Base-by-base conservation (phyloP, 2,797 vertebrate genomes). In the Malurus splendens region DNA sequence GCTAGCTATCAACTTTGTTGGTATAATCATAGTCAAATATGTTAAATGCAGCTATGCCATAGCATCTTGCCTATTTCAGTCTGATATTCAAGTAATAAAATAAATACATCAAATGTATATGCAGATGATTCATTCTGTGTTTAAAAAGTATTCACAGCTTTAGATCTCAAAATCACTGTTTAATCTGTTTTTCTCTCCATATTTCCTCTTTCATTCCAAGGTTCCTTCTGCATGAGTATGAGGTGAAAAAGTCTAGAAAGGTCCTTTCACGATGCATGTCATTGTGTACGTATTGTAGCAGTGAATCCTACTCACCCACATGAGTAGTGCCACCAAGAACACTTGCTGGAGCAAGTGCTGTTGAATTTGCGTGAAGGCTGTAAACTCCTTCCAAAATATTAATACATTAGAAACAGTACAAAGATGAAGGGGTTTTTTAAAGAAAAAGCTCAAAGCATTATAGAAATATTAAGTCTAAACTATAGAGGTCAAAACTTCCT, bases 111-210 rank as follows among this genome's bases (percentile, higher is more conserved):
- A 93, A 96, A 95, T 59, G 81, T 92, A 95, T 68, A 93, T 93
- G 75, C 75, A 87, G 71, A 81, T 83, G 76, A 94, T 23, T 95
- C 86, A 93, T 82, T 95, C 90, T 94, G 79, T 90, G 85, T 93
- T 95, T 96, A 95, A 96, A 96, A 95, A 90, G 32, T 90, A 60
- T 94, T 94, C 92, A 91, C 85, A 95, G 80, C 92, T 96, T 96
- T 92, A 86, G 78, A 94, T 93, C 64, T 90, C 77, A 95, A 94
- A 96, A 93, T 89, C 9, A 71, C 93, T 44, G 0, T 92, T 95
- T 88, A 95, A 95, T 94, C 74, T 38, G 86, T 90, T 96, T 97
- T 96, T 90, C 75, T 93, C 57, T 94, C 82, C 57, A 15, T 88
- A 38, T 93, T 96, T 95, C 75, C 59, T 90, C 86, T 95, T 89